Percentiles rank a stretch among this genome's conserved stretches.
These are phyloP conservation scores for Apeltes quadracus DNA, from an alignment of 2,113 vertebrate species.

Conservation along the genomic window DNA sequence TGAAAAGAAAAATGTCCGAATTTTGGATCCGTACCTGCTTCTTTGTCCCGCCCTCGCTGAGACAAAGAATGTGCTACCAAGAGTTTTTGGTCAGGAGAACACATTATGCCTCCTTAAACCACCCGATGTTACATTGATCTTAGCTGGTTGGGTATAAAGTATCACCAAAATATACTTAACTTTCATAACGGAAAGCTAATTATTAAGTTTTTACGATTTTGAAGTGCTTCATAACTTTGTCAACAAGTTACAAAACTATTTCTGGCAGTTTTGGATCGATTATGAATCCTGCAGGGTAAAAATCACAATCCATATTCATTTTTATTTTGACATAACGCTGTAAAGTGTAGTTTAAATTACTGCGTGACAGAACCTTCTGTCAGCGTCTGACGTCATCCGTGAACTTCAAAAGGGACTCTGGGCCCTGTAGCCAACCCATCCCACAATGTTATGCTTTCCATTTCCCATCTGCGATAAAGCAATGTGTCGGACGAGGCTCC, in stretches of 20 bases:
- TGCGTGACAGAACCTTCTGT: background rate
- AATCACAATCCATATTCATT: no score
- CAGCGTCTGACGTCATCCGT: slow-evolving; percentile 9
- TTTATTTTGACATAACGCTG: background rate
- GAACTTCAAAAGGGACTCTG: background rate
- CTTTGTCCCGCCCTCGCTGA: slow-evolving; percentile 33
- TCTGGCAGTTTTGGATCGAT: background rate
- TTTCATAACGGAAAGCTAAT: background rate
- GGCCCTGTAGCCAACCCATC: slow-evolving; percentile 14
- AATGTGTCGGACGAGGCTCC: slow-evolving; percentile 63
- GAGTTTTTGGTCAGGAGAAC: slow-evolving; percentile 37
- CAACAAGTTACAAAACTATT: background rate
- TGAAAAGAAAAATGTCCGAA: slow-evolving; percentile 26
- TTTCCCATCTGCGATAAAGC: slow-evolving; percentile 62
- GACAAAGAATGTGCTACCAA: slow-evolving; percentile 34
- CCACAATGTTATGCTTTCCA: slow-evolving; percentile 59
- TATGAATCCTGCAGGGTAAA: background rate
- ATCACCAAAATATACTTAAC: background rate
- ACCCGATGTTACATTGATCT: background rate
- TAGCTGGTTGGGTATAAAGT: background rate
- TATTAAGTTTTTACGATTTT: background rate
- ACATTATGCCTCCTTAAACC: no score
- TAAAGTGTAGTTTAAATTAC: background rate
- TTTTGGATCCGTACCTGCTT: slow-evolving; percentile 49
- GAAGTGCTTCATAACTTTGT: background rate